phyloP scores from a whole-genome alignment of 2,888 invertebrate genomes.

The Tipula vernalis region DNA sequence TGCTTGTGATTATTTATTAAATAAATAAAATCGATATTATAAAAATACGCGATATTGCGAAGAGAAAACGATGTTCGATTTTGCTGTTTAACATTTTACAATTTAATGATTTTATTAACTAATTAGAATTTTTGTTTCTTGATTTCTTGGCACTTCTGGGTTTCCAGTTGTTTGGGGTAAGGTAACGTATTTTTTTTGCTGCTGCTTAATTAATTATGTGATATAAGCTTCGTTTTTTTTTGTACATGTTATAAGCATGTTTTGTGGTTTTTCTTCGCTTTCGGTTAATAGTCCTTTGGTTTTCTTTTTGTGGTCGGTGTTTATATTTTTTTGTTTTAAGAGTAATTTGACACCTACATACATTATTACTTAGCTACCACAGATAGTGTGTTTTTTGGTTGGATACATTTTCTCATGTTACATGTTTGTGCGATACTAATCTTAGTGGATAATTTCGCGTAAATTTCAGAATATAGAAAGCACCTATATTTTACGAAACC shows the following conservation, averaged over 20 bases:
- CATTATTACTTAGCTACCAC: not conserved
- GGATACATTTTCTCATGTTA: not conserved
- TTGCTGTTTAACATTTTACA: not conserved
- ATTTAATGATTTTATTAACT: slow-evolving; percentile 4
- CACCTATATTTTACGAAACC: no score
- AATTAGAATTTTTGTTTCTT: not conserved
- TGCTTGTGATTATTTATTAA: not conserved
- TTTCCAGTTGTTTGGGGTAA: not conserved
- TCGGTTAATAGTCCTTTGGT: not conserved
- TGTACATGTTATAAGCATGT: not conserved
- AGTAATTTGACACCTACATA: not conserved
- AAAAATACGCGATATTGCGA: not conserved
- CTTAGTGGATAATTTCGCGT: not conserved
- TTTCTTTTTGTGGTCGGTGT: not conserved
- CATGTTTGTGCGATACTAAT: not conserved
- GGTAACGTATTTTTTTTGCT: not conserved
- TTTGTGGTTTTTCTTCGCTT: not conserved
- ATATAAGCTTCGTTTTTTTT: not conserved
- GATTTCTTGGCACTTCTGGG: not conserved
- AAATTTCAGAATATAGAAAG: no score
- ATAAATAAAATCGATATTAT: not conserved
- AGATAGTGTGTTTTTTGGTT: not conserved
- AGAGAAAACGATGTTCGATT: not conserved
- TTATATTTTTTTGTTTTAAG: not conserved
- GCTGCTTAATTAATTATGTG: not conserved